phyloP scores from a whole-genome alignment of 2,888 invertebrate species.

The Thysanoteuthis rhombus region DNA sequence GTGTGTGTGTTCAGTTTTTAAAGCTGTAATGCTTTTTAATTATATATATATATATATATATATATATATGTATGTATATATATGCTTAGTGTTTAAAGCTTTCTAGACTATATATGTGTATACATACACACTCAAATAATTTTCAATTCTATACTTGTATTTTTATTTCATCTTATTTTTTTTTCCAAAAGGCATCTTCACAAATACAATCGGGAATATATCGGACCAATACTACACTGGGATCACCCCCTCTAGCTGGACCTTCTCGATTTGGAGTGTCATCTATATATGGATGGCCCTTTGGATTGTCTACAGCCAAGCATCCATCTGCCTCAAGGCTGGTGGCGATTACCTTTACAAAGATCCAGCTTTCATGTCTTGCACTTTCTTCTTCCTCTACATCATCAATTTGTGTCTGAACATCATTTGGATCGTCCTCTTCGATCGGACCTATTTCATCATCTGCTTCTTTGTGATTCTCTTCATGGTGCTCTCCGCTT shows the following conservation, averaged over 20 bases:
- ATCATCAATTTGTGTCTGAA: conserved; percentile 49
- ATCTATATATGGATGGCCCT: conserved; percentile 51
- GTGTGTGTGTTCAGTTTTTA: no score
- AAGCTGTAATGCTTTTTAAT: no score
- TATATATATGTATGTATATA: no score
- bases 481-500: conserved; percentile 37
- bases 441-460: conserved; percentile 36
- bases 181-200: not conserved
- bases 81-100: no score
- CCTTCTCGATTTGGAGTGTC: conserved; percentile 51
- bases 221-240: conserved; percentile 52
- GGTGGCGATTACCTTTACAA: conserved; percentile 51
- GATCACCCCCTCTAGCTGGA: conserved; percentile 62
- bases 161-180: not conserved
- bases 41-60: no score
- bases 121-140: no score
- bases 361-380: conserved; percentile 51
- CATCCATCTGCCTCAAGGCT: conserved; percentile 47
- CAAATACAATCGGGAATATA: conserved; percentile 48
- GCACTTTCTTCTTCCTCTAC: conserved; percentile 49
- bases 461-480: conserved; percentile 38
- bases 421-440: conserved; percentile 57
- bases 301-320: conserved; percentile 48
- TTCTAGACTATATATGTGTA: no score
- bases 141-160: not conserved